Percentiles rank a stretch among this genome's conserved stretches.
Evolutionary conservation across 2,797 vertebrate species (phyloP).

Genomic region (Thunnus albacares): DNA sequence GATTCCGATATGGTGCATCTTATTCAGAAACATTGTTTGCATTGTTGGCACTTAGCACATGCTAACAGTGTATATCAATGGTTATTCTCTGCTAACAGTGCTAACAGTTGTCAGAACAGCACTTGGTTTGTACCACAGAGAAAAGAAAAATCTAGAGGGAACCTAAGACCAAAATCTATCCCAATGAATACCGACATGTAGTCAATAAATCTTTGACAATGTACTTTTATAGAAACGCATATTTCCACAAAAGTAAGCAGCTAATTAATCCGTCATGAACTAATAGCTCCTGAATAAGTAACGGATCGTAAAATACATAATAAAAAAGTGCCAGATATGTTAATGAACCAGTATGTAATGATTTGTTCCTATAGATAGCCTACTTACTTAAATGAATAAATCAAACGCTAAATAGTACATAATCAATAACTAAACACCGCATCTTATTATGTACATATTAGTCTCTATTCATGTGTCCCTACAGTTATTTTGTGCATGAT

Average conservation of each 20-base stretch:
- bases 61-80: neutral
- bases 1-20: conserved; percentile 21
- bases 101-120: conserved; percentile 39
- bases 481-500: neutral
- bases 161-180: neutral
- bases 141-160: conserved; percentile 37
- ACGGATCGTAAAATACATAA: neutral
- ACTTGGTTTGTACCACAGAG: conserved; percentile 38
- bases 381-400: neutral
- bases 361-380: neutral
- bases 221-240: neutral
- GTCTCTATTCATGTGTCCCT: neutral
- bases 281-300: neutral
- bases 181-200: neutral
- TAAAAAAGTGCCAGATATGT: neutral
- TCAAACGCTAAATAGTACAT: neutral
- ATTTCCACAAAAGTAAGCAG: too few relatives aligned
- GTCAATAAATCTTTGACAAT: neutral
- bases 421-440: neutral
- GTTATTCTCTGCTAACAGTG: conserved; percentile 28
- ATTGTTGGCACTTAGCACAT: conserved; percentile 2
- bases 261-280: neutral
- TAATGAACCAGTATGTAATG: neutral
- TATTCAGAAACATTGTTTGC: conserved; percentile 1
- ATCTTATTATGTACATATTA: neutral